Evolutionary conservation across 2,113 vertebrate species (phyloP), one percentile per base, ranked within the genome.

Genomic region (Procavia capensis): DNA sequence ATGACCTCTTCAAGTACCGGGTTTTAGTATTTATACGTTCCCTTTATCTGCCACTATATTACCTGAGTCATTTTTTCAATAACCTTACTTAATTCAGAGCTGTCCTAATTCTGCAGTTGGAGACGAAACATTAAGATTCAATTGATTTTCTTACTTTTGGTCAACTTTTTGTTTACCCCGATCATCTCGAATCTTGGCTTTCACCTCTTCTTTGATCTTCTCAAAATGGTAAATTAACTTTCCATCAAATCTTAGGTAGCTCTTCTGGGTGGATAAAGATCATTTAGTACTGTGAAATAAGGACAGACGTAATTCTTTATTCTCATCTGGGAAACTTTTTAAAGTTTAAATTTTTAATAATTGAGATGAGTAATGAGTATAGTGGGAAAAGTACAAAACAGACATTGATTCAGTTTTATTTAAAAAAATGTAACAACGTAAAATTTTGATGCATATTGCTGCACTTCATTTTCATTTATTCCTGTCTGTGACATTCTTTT

Each of bases 311-410:
- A 81, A 63, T 85, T 43, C 80, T 75, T 93, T 84, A 82, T 76
- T 83, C 43, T 10, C 34, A 41, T 45, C 8, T 72, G 94, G 43
- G 31, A 92, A 92, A 82, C 17, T 81, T 92, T 54, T 2, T 76
- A 90, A 89, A 68, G 25, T 94, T 90, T 78, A 59, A 41, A 20
- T 64, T 90, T 88, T 91, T 93, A 90, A 54, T 93, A 93, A 57
- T 63, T 94, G 63, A 89, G 16, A 84, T 88, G n/a, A 87, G 5
- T 94, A 50, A 84, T 88, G n/a, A 87, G 5, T 94, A 50, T 61
- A 93, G 45, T 86, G 13, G 22, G 19, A 85, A 82, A 76, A 84
- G 39, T 43, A 91, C 41, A 54, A 68, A 81, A 59, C 17, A 91
- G 36, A 57, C 17, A 68, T 16, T 74, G 85, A 80, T 80, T 95